These are phyloP conservation scores for Leptopilina drosophilae DNA, from an alignment of 2,888 invertebrate genomes.

Conservation along the genomic window DNA sequence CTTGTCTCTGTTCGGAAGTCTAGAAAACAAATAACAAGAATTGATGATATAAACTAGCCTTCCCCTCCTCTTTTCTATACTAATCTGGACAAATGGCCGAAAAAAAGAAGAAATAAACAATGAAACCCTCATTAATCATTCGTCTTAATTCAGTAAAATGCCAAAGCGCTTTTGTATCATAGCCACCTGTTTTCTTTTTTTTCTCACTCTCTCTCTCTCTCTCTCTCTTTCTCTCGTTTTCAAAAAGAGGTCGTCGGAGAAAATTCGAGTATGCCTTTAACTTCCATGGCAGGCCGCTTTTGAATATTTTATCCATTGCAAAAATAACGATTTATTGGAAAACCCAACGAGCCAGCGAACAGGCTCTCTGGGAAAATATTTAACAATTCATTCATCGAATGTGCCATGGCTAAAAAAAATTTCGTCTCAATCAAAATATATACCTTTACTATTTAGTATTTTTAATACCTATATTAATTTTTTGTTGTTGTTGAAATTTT, in stretches of 20 bases:
- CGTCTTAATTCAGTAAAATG: conserved; percentile 31
- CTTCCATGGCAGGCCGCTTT: conserved; percentile 49
- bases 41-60: conserved; percentile 38
- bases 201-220: too few species aligned
- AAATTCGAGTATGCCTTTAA: conserved; percentile 45
- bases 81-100: conserved; percentile 33
- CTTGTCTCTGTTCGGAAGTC: conserved; percentile 1
- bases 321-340: conserved; percentile 59
- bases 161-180: conserved; percentile 1
- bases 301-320: conserved; percentile 55
- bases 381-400: conserved; percentile 51
- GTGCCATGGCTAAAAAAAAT: conserved; percentile 43
- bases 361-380: conserved; percentile 56
- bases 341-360: conserved; percentile 24
- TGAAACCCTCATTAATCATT: conserved; percentile 29
- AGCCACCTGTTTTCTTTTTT: background rate
- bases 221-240: background rate
- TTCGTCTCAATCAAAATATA: background rate
- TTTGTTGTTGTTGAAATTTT: background rate
- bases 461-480: conserved; percentile 31
- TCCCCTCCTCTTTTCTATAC: background rate
- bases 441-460: background rate
- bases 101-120: conserved; percentile 18
- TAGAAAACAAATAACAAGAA: conserved; percentile 39
- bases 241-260: conserved; percentile 3